Percentiles rank a stretch among this genome's conserved stretches.
phyloP scores from a whole-genome alignment of 1,140 invertebrate genomes.

The Drosophila fuyamai region DNA sequence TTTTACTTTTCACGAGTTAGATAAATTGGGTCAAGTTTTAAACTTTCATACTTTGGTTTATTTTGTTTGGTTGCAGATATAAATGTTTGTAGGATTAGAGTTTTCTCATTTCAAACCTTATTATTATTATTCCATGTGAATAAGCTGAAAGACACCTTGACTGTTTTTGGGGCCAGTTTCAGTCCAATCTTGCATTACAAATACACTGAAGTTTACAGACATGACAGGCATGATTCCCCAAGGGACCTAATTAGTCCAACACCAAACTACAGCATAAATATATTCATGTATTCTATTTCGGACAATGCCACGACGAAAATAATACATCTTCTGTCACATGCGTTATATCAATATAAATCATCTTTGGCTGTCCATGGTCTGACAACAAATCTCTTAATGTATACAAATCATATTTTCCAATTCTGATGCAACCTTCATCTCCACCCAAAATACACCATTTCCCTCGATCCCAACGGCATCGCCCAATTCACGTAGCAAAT shows the following conservation, averaged over 20 bases:
- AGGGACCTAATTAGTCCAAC: conserved; percentile 18
- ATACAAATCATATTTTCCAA: conserved; percentile 75
- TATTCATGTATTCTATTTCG: conserved; percentile 36
- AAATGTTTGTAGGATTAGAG: too few relatives aligned
- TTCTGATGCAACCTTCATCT: conserved; percentile 27
- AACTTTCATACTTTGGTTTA: neutral
- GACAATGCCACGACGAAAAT: conserved; percentile 18
- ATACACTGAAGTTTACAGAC: neutral
- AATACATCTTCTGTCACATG: conserved; percentile 41
- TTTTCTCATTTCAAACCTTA: too few relatives aligned
- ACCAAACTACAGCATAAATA: conserved; percentile 14
- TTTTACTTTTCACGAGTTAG: conserved; percentile 28
- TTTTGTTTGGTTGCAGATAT: too few relatives aligned
- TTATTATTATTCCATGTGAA: too few relatives aligned
- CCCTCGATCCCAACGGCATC: conserved; percentile 25
- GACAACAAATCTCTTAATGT: conserved; percentile 60
- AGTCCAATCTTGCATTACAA: neutral
- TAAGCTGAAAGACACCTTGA: too few relatives aligned
- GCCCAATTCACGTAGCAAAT: conserved; percentile 71
- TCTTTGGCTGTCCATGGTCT: conserved; percentile 39
- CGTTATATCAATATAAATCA: conserved; percentile 59
- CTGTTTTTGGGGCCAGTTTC: too few relatives aligned
- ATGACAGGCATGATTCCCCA: neutral
- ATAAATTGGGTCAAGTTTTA: conserved; percentile 10
- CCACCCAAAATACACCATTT: conserved; percentile 4